Evolutionary conservation across 2,113 vertebrate genomes (phyloP), one percentile per base, ranked within the genome.

Genomic region (Nothocercus nigrocapillus): DNA sequence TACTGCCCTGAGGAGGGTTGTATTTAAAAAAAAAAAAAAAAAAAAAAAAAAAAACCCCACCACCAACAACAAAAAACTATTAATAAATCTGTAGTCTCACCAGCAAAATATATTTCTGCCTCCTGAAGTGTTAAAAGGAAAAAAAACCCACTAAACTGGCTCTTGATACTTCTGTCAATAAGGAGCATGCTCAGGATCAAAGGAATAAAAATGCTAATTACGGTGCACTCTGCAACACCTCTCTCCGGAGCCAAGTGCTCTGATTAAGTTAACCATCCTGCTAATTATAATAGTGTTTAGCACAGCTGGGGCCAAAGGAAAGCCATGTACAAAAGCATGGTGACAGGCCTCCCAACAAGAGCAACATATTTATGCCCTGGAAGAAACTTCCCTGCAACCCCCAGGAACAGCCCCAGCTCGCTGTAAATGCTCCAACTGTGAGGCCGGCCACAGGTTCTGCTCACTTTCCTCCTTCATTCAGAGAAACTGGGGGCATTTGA

Each of bases 131-230:
- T 93, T 95, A 89, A 94, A 92, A 94, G 47, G n/a, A 91, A 81
- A 91, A 96, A 56, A 56, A 27, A 7, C 53, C 53, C 53, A 16
- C 49, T 54, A 86, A 91, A 88, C 7, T 15, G 68, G 85, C 51
- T 93, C 90, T 95, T 96, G 90, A 93, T 96, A 95, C 69, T 96
- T 94, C 83, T 94, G 93, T 94, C 95, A 96, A 94, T 95, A 94
- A 94, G 94, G 90, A 94, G 36, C 80, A 89, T n/a, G 58, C 58
- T 90, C 36, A 85, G 70, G 93, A 96, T 95, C 95, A 96, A 96
- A 97, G 92, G 85, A 95, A 95, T 95, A 94, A 92, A 96, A 95
- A 94, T 82, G 86, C 92, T 96, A 96, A 97, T 96, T 95, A 93
- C 32, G 54, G 70, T 94, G 92, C 81, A 93, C 93, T 93, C 80